Base-by-base conservation (phyloP, 2,797 vertebrate species). In the Sebastes oblongus region DNA sequence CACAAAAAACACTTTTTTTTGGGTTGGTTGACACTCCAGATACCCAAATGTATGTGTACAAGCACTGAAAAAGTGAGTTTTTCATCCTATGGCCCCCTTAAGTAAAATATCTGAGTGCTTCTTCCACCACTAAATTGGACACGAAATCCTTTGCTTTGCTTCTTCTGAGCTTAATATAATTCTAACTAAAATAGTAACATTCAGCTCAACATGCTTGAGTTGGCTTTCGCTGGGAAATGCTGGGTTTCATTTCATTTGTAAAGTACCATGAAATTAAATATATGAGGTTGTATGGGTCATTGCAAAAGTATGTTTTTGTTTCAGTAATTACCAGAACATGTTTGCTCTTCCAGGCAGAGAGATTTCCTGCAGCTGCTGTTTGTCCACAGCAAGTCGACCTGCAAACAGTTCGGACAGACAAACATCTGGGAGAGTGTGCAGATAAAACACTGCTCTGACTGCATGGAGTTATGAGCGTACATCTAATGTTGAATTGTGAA, bases 331-430 rank as follows among this genome's bases (percentile, higher is more conserved):
- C 4, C 64, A 52, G 68, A 83, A 50, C 61, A 61, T 78, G 74
- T 80, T 84, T 74, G n/a, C 61, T 77, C 62, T 61, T 54, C 30
- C 70, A 80, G 71, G 56, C 20, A 5, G 29, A 46, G 56, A 75
- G 39, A 20, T 82, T 88, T 88, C 73, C 80, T 76, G 75, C 88
- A 88, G 81, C 78, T 78, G 78, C 85, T 61, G 73, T 82, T 66
- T 61, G 64, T 75, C 70, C 54, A 9, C 72, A 71, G 65, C 32
- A 29, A 69, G 56, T 8, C 20, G 67, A 85, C 61, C 39, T 69
- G 65, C 46, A 66, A 66, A 74, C 65, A 13, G 9, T 13, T 25
- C 34, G 59, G 36, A 75, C 56, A 42, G 32, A 77, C 39, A 70
- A 39, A 83, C 32, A 30, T 79, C 24, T 13, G 16, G 27, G 22